Evolutionary conservation across 2,888 invertebrate genomes (phyloP).

Genomic region (Agriotes lineatus): DNA sequence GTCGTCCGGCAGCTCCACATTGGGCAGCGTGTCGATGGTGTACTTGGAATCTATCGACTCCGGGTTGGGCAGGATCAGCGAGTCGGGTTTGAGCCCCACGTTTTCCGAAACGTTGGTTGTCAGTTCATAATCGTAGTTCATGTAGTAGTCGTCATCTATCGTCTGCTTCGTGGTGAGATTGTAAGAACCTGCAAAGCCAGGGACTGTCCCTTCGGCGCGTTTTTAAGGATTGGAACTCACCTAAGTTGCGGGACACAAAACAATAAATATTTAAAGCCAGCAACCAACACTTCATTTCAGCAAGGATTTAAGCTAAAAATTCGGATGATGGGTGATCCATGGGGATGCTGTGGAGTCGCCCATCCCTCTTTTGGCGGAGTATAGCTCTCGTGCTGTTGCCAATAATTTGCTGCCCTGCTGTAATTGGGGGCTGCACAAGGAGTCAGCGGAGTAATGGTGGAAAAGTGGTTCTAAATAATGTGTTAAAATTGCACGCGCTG

Average conservation of each 20-base stretch:
- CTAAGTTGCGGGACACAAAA: constrained; percentile 17
- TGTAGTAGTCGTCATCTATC: constrained; percentile 62
- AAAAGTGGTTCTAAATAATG: too few species aligned
- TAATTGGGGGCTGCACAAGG: background rate
- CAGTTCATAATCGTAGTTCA: constrained; percentile 64
- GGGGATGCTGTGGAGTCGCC: constrained; percentile 53
- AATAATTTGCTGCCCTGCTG: constrained; percentile 4
- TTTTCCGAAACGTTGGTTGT: constrained; percentile 54
- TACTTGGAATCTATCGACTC: constrained; percentile 59
- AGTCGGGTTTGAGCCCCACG: constrained; percentile 56
- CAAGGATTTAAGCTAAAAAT: constrained; percentile 16
- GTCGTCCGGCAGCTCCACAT: constrained; percentile 73
- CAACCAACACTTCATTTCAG: constrained; percentile 30
- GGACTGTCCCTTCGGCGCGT: too few species aligned
- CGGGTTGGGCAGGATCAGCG: constrained; percentile 63
- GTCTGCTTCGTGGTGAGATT: constrained; percentile 54
- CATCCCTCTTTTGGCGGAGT: constrained; percentile 11
- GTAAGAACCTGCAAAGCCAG: constrained; percentile 48
- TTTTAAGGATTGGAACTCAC: constrained; percentile 9
- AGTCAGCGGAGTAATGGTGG: background rate
- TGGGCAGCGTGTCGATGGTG: constrained; percentile 66
- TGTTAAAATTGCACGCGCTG: background rate
- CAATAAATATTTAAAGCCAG: constrained; percentile 27
- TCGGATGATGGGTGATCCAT: constrained; percentile 47
- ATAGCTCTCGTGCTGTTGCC: background rate